Evolutionary conservation across 2,113 vertebrate species (phyloP).

Genomic region (Sylvia atricapilla): DNA sequence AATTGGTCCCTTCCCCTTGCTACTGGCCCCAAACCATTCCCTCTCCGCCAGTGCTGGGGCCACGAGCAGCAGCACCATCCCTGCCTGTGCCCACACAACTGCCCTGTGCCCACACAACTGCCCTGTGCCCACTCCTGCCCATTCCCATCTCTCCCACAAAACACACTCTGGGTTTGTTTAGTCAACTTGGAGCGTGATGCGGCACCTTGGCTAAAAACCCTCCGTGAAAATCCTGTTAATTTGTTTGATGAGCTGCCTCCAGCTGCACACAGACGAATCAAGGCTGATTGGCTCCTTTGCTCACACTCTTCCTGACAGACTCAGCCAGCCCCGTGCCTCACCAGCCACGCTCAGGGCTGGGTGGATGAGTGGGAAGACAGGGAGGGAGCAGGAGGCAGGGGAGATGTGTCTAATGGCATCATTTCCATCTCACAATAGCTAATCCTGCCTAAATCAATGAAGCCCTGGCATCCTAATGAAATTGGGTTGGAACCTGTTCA

Average conservation of each 20-base stretch:
- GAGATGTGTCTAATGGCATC: not conserved
- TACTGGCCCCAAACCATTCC: not conserved
- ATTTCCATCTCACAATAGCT: conserved; percentile 56
- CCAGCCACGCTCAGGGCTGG: not conserved
- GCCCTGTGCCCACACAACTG: not conserved
- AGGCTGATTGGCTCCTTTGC: conserved; percentile 41
- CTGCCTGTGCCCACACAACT: not conserved
- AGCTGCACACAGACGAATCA: conserved; percentile 56
- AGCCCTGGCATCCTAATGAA: conserved; percentile 25
- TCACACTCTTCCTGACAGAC: not conserved
- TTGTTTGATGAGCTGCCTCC: conserved; percentile 58
- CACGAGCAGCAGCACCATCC: not conserved
- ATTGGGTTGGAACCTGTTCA: conserved; percentile 44
- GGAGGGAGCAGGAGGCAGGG: not conserved
- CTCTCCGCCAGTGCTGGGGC: not conserved
- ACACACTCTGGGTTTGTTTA: conserved; percentile 29
- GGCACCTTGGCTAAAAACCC: conserved; percentile 8
- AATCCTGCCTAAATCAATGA: conserved; percentile 44
- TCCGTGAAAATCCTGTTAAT: conserved; percentile 57
- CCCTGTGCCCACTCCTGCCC: not conserved
- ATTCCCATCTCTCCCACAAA: not conserved
- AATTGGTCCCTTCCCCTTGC: not conserved
- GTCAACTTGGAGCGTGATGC: not conserved
- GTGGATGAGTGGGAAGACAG: not conserved
- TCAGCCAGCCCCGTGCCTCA: not conserved